A percentile compares a stretch with the other conserved stretches of the same genome.
Evolutionary conservation across 2,113 vertebrate species (phyloP).

Genomic region (Peromyscus polionotus): DNA sequence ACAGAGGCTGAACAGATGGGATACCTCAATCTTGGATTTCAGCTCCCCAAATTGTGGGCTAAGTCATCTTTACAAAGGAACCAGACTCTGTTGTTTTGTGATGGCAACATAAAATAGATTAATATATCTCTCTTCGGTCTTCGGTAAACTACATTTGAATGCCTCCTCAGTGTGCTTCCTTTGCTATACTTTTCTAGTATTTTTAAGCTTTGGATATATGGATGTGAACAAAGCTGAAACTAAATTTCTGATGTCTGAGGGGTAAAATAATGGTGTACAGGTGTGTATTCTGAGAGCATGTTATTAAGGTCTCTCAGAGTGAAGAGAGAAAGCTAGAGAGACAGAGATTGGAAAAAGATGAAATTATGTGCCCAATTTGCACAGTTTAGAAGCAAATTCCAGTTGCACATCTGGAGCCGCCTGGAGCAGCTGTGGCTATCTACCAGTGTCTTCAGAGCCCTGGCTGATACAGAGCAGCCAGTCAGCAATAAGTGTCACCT

Average conservation of each 20-base stretch:
- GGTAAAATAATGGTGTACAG: background rate
- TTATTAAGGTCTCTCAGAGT: background rate
- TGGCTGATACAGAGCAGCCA: background rate
- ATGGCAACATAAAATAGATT: background rate
- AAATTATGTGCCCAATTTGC: background rate
- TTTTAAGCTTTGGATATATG: background rate
- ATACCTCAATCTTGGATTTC: background rate
- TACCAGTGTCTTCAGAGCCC: too few relatives aligned
- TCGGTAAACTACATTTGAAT: background rate
- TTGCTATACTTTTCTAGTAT: background rate
- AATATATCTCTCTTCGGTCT: background rate
- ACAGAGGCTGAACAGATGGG: background rate
- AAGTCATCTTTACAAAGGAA: background rate
- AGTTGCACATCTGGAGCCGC: background rate
- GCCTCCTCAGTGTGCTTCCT: too few relatives aligned
- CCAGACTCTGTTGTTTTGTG: background rate
- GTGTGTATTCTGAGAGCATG: background rate
- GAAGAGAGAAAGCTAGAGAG: background rate
- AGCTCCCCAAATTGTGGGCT: background rate
- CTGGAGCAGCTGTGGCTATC: background rate
- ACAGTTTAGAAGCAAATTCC: conserved; percentile 24
- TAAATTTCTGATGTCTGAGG: background rate
- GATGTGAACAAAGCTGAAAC: background rate
- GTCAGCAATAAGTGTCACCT: background rate
- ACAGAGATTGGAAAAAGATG: conserved; percentile 2